These are phyloP conservation scores for Oncorhynchus mykiss DNA, from an alignment of 2,113 vertebrate genomes.

Conservation along the genomic window DNA sequence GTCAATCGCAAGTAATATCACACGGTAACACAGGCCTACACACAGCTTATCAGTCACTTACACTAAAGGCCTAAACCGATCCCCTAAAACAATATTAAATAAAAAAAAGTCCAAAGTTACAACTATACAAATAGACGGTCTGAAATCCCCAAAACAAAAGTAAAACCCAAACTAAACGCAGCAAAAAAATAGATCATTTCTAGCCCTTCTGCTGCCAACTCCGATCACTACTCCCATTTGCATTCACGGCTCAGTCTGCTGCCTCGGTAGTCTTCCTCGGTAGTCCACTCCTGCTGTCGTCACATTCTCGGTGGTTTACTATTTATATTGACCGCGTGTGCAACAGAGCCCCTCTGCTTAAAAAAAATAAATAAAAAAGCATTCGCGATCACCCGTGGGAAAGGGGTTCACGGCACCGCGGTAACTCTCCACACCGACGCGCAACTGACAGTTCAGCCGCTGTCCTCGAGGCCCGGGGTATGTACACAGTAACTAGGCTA, in stretches of 20 bases:
- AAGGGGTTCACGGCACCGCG: constrained; percentile 14
- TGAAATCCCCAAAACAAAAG: neutral
- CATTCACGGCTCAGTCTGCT: neutral
- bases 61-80: neutral
- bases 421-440: constrained; percentile 9
- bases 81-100: too few relatives aligned
- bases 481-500: neutral
- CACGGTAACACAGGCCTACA: neutral
- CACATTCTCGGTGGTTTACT: constrained; percentile 8
- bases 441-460: constrained; percentile 7
- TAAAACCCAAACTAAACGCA: neutral
- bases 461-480: neutral
- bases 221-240: neutral
- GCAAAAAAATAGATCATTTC: neutral
- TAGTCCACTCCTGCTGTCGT: neutral
- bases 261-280: too few relatives aligned
- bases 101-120: too few relatives aligned
- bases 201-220: neutral
- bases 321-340: constrained; percentile 17
- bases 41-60: neutral
- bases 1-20: neutral
- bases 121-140: too few relatives aligned
- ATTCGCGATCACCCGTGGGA: constrained; percentile 28
- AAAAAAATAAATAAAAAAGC: too few relatives aligned
- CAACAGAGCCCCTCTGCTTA: neutral